Evolutionary conservation across 2,113 vertebrate species (phyloP).

Genomic region (Crotalus horridus): DNA sequence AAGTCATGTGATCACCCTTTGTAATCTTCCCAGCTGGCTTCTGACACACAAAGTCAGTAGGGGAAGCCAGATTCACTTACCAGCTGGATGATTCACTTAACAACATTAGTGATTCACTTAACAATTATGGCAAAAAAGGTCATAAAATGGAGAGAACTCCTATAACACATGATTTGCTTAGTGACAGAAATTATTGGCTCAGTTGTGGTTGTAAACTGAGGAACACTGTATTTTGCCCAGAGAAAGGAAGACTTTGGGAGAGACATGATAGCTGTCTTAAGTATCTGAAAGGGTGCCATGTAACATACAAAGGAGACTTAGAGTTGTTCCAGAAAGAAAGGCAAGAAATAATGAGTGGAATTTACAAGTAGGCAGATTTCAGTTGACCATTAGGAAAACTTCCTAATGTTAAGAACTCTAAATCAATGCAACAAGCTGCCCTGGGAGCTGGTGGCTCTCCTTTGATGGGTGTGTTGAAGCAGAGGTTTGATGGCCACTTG

Average conservation of each 20-base stretch:
- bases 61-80: background rate
- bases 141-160: background rate
- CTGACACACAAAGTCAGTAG: background rate
- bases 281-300: background rate
- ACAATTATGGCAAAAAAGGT: background rate
- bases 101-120: background rate
- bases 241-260: background rate
- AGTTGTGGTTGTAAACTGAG: background rate
- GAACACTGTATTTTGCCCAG: background rate
- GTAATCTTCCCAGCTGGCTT: background rate
- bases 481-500: background rate
- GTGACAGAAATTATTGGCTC: background rate
- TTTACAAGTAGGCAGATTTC: background rate
- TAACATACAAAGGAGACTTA: background rate
- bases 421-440: background rate
- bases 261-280: background rate
- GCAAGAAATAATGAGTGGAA: background rate
- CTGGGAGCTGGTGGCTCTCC: background rate
- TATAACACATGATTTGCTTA: background rate
- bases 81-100: background rate
- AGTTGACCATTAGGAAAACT: background rate
- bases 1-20: background rate
- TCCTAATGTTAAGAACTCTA: background rate
- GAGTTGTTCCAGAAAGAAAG: background rate
- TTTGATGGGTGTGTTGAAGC: background rate